phyloP scores from a whole-genome alignment of 2,888 invertebrate genomes.

The Chorisops tibialis region DNA sequence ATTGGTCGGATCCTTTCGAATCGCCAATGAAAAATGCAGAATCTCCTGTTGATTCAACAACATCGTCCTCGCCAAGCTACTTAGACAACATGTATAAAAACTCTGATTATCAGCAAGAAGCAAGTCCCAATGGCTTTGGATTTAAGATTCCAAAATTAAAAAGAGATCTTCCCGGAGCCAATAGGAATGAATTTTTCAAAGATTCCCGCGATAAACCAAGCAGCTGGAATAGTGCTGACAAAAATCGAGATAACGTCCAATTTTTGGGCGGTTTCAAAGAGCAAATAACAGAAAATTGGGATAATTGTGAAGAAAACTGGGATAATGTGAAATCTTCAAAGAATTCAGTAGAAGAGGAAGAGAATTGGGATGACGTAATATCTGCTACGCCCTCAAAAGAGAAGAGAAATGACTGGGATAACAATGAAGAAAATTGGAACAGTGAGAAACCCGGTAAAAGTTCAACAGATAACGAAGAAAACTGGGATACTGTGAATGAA shows the following conservation, averaged over 20 bases:
- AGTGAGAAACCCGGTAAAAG: conserved; percentile 20
- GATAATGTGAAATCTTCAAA: too few species aligned
- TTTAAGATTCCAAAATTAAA: conserved; percentile 27
- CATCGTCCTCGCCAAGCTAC: conserved; percentile 33
- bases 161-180: conserved; percentile 1
- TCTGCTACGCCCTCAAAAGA: too few species aligned
- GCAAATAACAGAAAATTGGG: background rate
- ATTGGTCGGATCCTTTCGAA: background rate
- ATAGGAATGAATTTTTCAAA: background rate
- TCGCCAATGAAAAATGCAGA: conserved; percentile 14
- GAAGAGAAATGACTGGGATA: background rate
- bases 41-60: background rate
- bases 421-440: conserved; percentile 26
- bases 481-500: background rate
- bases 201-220: background rate
- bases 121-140: background rate
- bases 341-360: background rate
- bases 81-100: conserved; percentile 46
- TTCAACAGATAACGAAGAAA: background rate
- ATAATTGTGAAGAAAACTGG: background rate
- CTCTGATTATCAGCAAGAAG: conserved; percentile 10
- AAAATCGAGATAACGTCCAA: background rate
- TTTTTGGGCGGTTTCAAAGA: background rate
- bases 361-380: conserved; percentile 3
- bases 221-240: background rate